phyloP scores from a whole-genome alignment of 2,888 invertebrate genomes.

The Hipparchia sbordonii region DNA sequence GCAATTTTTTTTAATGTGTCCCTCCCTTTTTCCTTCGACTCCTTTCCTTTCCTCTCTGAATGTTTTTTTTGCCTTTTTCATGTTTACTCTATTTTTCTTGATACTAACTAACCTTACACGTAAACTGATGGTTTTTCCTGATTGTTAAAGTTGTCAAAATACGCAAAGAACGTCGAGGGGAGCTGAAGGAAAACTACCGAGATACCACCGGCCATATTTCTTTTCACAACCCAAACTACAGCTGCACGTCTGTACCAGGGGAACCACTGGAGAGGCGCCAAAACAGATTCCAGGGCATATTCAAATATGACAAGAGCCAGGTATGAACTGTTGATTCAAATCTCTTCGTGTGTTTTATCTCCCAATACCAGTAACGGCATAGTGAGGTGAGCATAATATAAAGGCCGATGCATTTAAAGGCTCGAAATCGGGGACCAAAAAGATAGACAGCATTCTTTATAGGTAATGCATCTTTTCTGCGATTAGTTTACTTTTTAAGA shows the following conservation, averaged over 20 bases:
- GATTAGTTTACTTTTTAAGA: too few species aligned
- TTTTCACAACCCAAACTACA: slow-evolving; percentile 95
- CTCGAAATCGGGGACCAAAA: neutral
- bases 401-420: neutral
- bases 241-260: slow-evolving; percentile 80
- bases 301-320: slow-evolving; percentile 91
- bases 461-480: too few species aligned
- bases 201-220: slow-evolving; percentile 89
- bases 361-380: neutral
- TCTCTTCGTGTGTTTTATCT: neutral
- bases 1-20: neutral
- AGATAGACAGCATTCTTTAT: neutral
- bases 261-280: slow-evolving; percentile 57
- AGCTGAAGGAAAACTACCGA: slow-evolving; percentile 68
- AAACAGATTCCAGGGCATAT: slow-evolving; percentile 81
- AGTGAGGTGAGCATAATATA: neutral
- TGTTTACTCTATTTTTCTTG: too few species aligned
- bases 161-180: slow-evolving; percentile 49
- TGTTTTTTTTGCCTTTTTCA: too few species aligned
- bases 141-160: slow-evolving; percentile 49
- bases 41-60: too few species aligned
- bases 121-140: neutral
- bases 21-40: too few species aligned
- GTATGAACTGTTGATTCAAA: slow-evolving; percentile 59
- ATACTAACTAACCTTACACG: too few species aligned